Base-by-base conservation (phyloP, 2,888 invertebrate genomes). In the Lochmaea crataegi region DNA sequence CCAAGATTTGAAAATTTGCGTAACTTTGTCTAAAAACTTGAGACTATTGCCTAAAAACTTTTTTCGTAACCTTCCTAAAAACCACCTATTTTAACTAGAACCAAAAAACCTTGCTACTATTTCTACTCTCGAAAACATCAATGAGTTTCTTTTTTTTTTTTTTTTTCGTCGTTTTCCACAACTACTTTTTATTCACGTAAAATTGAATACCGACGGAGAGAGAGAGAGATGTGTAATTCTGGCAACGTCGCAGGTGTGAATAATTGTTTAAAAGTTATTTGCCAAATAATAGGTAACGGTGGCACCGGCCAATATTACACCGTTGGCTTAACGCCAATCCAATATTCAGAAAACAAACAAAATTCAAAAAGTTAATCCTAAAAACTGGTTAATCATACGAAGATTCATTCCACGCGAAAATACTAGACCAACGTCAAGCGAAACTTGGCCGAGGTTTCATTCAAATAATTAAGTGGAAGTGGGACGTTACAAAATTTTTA, bases 211-310 rank as follows among this genome's bases (percentile, higher is more conserved):
- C 32, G 32, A 38, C 9, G 5, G 32, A 38, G 60, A 60, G 32
- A 38, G 7, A 9, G 32, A 38, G 60, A 60, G 6, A 60, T 5
- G 38, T 42, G 18, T 2, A 51, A n/a, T n/a, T 10, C 61, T 63
- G 61, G 42, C 61, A 63, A 63, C 61, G 32, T 41, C 16, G 61
- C 18, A 12, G 11, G 42, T 63, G 42, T 63, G 61, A 63, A 63
- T 63, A 63, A 63, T 63, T 63, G 61, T 63, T 63, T 41, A 63
- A 63, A 42, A 63, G 61, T 42, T 42, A 42, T 63, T 18, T 63
- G 61, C 61, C 61, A 63, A 63, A 63, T 63, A 63, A 63, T 63
- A 63, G 61, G 61, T 63, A 63, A 16, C 61, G 42, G 61, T 63
- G 61, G 61, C 41, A 42, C 38, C 45, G 61, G 61, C 61, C 41